These are phyloP conservation scores for Zaprionus davidi DNA, from an alignment of 1,140 invertebrate genomes.

Conservation along the genomic window DNA sequence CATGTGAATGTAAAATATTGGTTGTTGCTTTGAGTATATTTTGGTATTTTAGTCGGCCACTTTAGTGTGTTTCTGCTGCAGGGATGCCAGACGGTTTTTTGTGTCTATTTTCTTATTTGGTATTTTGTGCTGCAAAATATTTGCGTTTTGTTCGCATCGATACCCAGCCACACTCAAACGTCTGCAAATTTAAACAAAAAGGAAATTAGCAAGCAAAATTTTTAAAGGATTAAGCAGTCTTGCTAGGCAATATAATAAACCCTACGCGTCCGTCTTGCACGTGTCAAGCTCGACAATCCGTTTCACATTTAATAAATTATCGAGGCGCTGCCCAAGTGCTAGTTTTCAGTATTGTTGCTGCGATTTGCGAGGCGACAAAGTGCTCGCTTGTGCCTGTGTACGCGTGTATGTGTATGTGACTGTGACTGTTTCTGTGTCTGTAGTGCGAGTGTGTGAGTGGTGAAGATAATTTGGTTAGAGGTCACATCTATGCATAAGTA, in stretches of 20 bases:
- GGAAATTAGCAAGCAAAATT: slow-evolving; percentile 45
- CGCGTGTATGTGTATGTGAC: neutral
- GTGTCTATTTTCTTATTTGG: neutral
- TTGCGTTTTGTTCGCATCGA: neutral
- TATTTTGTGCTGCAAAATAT: neutral
- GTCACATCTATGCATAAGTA: slow-evolving; percentile 56
- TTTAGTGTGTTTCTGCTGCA: neutral
- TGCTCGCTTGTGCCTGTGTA: slow-evolving; percentile 26
- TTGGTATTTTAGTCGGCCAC: slow-evolving; percentile 20
- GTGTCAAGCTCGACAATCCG: slow-evolving; percentile 4
- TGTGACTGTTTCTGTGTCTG: slow-evolving; percentile 15
- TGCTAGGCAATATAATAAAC: slow-evolving; percentile 6
- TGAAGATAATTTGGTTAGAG: slow-evolving; percentile 55
- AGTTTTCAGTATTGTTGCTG: slow-evolving; percentile 37
- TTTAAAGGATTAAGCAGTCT: slow-evolving; percentile 40
- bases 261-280: slow-evolving; percentile 39
- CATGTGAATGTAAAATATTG: slow-evolving; percentile 9
- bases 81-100: slow-evolving; percentile 15
- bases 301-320: slow-evolving; percentile 9
- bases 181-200: slow-evolving; percentile 77
- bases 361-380: slow-evolving; percentile 48
- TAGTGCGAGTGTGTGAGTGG: slow-evolving; percentile 20
- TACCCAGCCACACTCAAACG: slow-evolving; percentile 49
- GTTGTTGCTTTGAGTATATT: slow-evolving; percentile 3
- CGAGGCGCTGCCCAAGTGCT: neutral